Evolutionary conservation across 1,140 invertebrate species (phyloP).

Genomic region (Megalopta genalis): DNA sequence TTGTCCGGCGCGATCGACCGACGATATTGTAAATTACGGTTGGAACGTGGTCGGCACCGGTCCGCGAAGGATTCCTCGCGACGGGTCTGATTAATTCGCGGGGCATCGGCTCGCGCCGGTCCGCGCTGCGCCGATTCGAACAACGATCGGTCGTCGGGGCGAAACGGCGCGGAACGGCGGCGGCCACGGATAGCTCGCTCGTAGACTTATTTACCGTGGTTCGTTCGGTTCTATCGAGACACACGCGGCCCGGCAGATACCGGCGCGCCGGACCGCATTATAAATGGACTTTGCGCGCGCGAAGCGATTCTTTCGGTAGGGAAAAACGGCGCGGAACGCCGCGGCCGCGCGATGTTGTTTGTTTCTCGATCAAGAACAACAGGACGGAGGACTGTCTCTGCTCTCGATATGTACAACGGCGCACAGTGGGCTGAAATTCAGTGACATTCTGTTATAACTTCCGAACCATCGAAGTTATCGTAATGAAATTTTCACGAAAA

Average conservation of each 20-base stretch:
- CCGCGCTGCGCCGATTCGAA: too few species aligned
- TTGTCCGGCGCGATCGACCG: constrained; percentile 8
- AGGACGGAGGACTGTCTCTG: constrained; percentile 5
- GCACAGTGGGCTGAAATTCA: too few species aligned
- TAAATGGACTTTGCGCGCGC: constrained; percentile 34
- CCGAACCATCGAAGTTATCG: too few species aligned
- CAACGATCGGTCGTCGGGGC: too few species aligned
- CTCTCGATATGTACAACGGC: too few species aligned
- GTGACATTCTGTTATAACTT: too few species aligned
- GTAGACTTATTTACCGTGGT: constrained; percentile 32
- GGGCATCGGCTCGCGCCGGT: too few species aligned
- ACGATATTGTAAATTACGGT: constrained; percentile 17
- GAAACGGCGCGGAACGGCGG: not conserved
- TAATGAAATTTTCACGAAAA: too few species aligned
- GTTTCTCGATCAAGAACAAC: constrained; percentile 22
- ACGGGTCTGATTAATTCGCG: not conserved
- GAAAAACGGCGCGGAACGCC: not conserved
- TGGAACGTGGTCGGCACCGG: not conserved
- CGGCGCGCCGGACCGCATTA: not conserved
- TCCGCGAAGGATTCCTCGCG: not conserved
- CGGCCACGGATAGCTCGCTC: not conserved
- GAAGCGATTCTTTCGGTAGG: constrained; percentile 1
- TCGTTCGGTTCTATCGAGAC: not conserved
- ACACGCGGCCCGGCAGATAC: not conserved
- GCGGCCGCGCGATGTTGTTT: constrained; percentile 27